Conservation (phyloP, 1,140 invertebrate genomes). For the Odontomachus brunneus region DNA sequence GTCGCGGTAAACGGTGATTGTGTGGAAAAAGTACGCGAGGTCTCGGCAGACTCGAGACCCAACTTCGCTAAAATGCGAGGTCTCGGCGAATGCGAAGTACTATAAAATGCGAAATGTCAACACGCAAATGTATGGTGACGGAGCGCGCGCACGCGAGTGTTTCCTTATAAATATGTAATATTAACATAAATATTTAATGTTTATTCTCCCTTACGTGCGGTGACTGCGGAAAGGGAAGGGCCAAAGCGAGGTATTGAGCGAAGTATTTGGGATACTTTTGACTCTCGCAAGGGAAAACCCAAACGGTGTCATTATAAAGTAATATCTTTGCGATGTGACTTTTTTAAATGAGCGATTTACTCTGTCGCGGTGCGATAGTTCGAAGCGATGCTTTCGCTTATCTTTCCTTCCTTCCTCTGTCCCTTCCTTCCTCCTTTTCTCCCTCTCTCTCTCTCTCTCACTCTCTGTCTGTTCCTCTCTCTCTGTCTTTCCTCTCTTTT, state of each 20-base stretch:
- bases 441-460: background rate
- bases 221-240: background rate
- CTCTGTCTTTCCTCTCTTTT: background rate
- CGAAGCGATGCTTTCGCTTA: background rate
- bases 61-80: background rate
- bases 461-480: background rate
- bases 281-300: background rate
- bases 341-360: constrained; percentile 16
- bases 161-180: constrained; percentile 33
- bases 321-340: background rate
- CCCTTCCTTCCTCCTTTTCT: background rate
- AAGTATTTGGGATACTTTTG: constrained; percentile 4
- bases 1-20: background rate
- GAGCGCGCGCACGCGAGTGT: background rate
- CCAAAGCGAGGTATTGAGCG: background rate
- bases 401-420: background rate
- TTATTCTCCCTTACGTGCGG: background rate
- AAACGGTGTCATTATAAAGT: background rate
- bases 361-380: background rate
- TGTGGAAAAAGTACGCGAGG: background rate
- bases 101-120: constrained; percentile 20
- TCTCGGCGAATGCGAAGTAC: background rate
- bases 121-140: background rate
- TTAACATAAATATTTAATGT: constrained; percentile 49
- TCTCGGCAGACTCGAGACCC: background rate